Evolutionary conservation across 1,140 invertebrate species (phyloP).

Genomic region (Bradynema listronoti): DNA sequence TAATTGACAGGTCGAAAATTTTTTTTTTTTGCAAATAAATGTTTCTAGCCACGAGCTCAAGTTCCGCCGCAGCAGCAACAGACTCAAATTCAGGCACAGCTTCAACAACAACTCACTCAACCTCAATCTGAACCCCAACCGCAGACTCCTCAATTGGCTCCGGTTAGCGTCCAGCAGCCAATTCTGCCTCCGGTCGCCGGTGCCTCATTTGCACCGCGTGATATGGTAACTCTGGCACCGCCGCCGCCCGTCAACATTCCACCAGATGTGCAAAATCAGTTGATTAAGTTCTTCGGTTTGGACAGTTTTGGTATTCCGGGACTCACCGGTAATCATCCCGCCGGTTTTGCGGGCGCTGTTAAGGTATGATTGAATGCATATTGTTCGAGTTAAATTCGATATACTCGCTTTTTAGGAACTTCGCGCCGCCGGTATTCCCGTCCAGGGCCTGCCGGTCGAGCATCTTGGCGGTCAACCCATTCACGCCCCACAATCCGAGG

Average conservation of each 20-base stretch:
- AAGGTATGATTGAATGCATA: conserved; percentile 24
- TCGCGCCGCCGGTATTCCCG: conserved; percentile 54
- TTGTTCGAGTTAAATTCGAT: background rate
- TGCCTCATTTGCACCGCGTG: conserved; percentile 20
- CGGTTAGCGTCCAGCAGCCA: conserved; percentile 29
- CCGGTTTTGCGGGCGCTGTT: conserved; percentile 56
- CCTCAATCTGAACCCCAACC: background rate
- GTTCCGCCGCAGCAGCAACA: conserved; percentile 11
- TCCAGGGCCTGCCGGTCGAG: conserved; percentile 52
- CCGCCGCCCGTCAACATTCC: conserved; percentile 54
- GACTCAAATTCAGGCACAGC: background rate
- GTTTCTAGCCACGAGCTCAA: background rate
- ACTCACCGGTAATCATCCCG: conserved; percentile 53
- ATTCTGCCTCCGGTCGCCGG: conserved; percentile 11
- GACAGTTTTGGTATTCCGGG: conserved; percentile 56
- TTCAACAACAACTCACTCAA: background rate
- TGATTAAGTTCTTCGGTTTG: conserved; percentile 58
- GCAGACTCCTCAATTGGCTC: conserved; percentile 13
- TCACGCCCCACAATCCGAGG: conserved; percentile 40
- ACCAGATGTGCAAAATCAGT: conserved; percentile 57
- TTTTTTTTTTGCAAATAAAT: background rate
- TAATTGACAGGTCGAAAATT: too few relatives aligned
- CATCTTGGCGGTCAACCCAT: conserved; percentile 44
- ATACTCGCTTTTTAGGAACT: conserved; percentile 40
- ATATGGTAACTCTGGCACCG: conserved; percentile 41